Conservation (phyloP, 2,113 vertebrate species). For the Odontophorus gujanensis region DNA sequence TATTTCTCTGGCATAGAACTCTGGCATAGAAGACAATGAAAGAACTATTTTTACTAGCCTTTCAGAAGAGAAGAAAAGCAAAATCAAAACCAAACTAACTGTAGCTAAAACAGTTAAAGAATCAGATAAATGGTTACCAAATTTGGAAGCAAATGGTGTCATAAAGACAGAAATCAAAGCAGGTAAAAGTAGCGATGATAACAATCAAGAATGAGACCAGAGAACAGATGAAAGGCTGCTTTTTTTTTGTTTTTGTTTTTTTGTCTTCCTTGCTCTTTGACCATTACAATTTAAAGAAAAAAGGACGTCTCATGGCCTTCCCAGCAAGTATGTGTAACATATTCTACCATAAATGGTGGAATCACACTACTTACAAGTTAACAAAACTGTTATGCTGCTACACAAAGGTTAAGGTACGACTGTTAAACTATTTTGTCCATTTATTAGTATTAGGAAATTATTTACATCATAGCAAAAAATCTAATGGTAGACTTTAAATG, state of each 20-base stretch:
- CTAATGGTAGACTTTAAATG: not conserved
- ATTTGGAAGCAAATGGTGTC: not conserved
- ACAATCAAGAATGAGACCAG: not conserved
- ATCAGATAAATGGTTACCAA: not conserved
- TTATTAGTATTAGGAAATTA: not conserved
- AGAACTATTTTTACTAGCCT: not conserved
- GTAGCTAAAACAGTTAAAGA: not conserved
- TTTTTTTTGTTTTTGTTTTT: not conserved
- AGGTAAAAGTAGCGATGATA: not conserved
- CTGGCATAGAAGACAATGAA: not conserved
- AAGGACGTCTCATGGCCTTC: accelerated
- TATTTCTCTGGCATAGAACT: not conserved
- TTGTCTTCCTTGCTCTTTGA: not conserved
- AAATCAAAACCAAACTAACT: too few species aligned
- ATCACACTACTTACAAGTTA: not conserved
- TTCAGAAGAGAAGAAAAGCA: not conserved
- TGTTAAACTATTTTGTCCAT: not conserved
- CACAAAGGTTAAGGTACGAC: not conserved
- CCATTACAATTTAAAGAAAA: not conserved
- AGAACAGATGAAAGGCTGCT: not conserved
- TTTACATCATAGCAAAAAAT: not conserved
- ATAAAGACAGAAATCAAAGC: not conserved
- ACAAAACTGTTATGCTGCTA: not conserved
- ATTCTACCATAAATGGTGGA: not conserved
- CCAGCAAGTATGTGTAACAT: not conserved